These are phyloP conservation scores for Simalia tracyae DNA, from an alignment of 2,797 vertebrate species.

Conservation along the genomic window DNA sequence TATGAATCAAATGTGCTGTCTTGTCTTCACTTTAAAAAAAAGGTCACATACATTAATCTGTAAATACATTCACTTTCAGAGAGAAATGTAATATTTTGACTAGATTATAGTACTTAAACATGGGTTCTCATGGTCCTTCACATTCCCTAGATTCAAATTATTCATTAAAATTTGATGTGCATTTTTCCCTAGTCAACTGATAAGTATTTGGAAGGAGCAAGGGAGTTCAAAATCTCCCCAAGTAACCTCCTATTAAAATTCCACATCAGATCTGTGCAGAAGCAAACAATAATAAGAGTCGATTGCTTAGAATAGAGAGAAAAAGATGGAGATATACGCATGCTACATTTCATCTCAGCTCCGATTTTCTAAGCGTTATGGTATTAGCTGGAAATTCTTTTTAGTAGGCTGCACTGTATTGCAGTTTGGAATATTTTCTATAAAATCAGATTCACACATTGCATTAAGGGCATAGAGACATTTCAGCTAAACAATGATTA, in stretches of 20 bases:
- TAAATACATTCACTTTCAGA: neutral
- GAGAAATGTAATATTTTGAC: neutral
- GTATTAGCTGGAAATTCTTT: neutral
- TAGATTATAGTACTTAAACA: neutral
- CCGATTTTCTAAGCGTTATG: neutral
- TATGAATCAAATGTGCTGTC: neutral
- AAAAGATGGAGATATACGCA: too few species aligned
- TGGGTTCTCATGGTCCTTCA: neutral
- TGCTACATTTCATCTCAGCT: neutral
- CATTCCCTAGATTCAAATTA: neutral
- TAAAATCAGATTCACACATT: too few species aligned
- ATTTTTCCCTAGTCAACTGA: neutral
- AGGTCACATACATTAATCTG: neutral
- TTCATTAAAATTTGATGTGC: neutral
- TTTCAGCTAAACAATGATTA: constrained; percentile 32
- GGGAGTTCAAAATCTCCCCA: neutral
- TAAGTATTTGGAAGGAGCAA: neutral
- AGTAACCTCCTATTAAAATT: neutral
- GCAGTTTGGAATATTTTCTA: neutral
- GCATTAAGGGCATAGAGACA: neutral
- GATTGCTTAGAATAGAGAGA: too few species aligned
- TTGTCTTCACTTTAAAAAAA: neutral
- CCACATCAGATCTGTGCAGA: neutral
- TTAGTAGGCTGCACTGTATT: neutral
- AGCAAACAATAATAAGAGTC: too few species aligned